Evolutionary conservation across 2,797 vertebrate genomes (phyloP).

Genomic region (Heteromormyrus szaboi): DNA sequence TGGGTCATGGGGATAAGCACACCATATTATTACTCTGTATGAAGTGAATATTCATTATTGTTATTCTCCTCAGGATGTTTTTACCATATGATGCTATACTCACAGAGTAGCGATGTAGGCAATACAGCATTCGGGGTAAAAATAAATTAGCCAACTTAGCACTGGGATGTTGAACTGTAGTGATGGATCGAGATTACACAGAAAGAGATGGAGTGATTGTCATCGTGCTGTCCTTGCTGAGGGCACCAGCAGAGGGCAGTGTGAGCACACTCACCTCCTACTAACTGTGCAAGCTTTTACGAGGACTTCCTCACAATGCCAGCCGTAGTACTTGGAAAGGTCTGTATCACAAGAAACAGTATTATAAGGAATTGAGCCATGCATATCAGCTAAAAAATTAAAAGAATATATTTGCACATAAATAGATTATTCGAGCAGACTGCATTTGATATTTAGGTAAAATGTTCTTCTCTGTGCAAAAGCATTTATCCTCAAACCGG

Average conservation of each 20-base stretch:
- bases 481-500: conserved; percentile 18
- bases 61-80: neutral
- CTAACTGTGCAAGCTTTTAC: conserved; percentile 8
- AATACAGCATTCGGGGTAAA: neutral
- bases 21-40: neutral
- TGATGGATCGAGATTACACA: neutral
- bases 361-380: neutral
- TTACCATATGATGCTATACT: neutral
- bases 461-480: conserved; percentile 35
- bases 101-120: too few species aligned
- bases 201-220: neutral
- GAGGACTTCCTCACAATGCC: neutral
- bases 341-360: neutral
- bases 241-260: conserved; percentile 49
- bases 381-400: neutral
- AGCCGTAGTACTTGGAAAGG: neutral
- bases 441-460: conserved; percentile 15
- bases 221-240: neutral
- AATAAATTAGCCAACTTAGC: neutral
- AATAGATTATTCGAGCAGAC: neutral
- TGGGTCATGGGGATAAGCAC: neutral
- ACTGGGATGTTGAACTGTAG: neutral
- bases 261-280: conserved; percentile 35
- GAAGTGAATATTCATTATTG: neutral
- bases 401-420: neutral